Conservation (phyloP, 2,888 invertebrate genomes). For the Volucella inanis region DNA sequence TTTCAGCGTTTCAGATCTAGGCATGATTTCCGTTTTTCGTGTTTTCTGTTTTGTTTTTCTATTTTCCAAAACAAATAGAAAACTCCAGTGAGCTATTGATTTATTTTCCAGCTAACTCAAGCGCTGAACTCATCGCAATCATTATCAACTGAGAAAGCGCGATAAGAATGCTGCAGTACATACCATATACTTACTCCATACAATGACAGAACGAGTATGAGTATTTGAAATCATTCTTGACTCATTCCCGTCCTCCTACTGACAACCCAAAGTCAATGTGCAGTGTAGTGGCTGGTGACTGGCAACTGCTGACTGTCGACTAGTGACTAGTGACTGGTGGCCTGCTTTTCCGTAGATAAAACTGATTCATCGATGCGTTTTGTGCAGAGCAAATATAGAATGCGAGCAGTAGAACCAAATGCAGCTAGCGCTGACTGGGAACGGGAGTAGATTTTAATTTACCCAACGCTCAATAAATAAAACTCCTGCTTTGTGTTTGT, state of each 20-base stretch:
- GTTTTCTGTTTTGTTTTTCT: background rate
- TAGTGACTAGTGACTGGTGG: slow-evolving; percentile 16
- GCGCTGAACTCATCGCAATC: slow-evolving; percentile 68
- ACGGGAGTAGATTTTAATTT: slow-evolving; percentile 70
- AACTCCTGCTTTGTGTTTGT: slow-evolving; percentile 65
- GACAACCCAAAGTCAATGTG: too few relatives aligned
- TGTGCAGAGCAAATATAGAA: slow-evolving; percentile 58
- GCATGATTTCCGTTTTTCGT: slow-evolving; percentile 3
- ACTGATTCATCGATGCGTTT: slow-evolving; percentile 74
- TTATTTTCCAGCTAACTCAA: slow-evolving; percentile 62
- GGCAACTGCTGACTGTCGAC: background rate
- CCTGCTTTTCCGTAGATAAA: slow-evolving; percentile 71
- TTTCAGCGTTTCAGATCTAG: slow-evolving; percentile 47
- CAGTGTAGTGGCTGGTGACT: too few relatives aligned
- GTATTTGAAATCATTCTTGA: too few relatives aligned
- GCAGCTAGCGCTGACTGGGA: slow-evolving; percentile 30
- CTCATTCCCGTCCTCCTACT: too few relatives aligned
- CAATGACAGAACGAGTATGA: background rate
- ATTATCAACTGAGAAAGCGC: slow-evolving; percentile 42
- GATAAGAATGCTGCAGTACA: slow-evolving; percentile 45
- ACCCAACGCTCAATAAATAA: slow-evolving; percentile 69
- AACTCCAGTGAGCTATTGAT: slow-evolving; percentile 62
- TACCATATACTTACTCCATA: slow-evolving; percentile 13
- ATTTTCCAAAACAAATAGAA: slow-evolving; percentile 62
- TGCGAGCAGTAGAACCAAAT: slow-evolving; percentile 41